Evolutionary conservation across 2,113 vertebrate species (phyloP).

Genomic region (Gopherus flavomarginatus): DNA sequence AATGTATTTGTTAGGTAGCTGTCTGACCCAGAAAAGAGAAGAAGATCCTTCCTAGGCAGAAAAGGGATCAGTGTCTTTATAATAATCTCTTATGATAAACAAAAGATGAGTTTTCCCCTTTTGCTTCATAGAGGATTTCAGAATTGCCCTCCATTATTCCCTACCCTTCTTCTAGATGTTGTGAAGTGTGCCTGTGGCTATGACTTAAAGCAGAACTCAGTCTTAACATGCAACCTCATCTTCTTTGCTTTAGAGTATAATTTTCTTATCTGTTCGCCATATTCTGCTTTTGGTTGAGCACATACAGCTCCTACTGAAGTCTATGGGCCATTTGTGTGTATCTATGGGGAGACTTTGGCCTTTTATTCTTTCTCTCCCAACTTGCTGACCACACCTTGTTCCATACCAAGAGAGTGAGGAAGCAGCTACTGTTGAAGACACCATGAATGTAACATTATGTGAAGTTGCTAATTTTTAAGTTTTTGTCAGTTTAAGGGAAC

Average conservation of each 20-base stretch:
- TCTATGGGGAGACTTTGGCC: neutral
- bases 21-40: conserved; percentile 54
- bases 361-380: neutral
- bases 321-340: accelerated
- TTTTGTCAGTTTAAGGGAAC: neutral
- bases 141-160: conserved; percentile 28
- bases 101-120: neutral
- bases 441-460: neutral
- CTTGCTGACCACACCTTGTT: neutral
- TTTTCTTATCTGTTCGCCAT: neutral
- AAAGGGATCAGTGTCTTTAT: conserved; percentile 39
- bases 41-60: conserved; percentile 44
- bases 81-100: conserved; percentile 47
- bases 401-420: neutral
- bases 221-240: neutral
- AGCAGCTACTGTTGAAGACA: conserved; percentile 11
- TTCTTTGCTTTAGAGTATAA: neutral
- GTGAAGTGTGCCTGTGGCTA: neutral
- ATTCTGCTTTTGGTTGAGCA: neutral
- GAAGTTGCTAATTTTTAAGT: conserved; percentile 2
- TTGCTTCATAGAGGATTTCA: conserved; percentile 21
- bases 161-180: neutral
- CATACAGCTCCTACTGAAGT: neutral
- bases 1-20: conserved; percentile 62
- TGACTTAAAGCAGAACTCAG: conserved; percentile 27